phyloP scores from a whole-genome alignment of 2,113 vertebrate species.

The Sinocyclocheilus anshuiensis region DNA sequence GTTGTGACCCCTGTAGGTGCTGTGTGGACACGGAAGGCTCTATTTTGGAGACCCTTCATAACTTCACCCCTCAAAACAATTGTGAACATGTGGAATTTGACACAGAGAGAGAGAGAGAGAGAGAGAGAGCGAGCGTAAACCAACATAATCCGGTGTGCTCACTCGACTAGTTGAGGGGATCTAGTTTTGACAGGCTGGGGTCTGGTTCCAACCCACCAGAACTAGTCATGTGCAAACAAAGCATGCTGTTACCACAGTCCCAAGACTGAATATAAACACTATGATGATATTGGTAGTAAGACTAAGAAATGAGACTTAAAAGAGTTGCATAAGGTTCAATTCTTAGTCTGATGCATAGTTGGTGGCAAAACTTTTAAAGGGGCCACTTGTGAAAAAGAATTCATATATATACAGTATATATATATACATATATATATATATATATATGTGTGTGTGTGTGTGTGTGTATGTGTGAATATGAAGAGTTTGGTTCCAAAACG shows the following conservation, averaged over 20 bases:
- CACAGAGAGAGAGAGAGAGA: background rate
- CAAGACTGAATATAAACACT: background rate
- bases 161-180: background rate
- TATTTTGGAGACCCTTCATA: constrained; percentile 15
- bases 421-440: too few relatives aligned
- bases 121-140: background rate
- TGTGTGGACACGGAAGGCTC: background rate
- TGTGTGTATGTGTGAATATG: too few relatives aligned
- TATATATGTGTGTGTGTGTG: too few relatives aligned
- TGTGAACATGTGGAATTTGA: constrained; percentile 31
- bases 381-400: background rate
- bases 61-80: constrained; percentile 16
- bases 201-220: background rate
- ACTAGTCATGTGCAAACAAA: constrained; percentile 8
- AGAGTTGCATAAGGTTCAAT: background rate
- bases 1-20: constrained; percentile 6
- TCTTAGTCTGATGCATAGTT: background rate
- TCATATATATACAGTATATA: too few relatives aligned
- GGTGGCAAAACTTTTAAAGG: too few relatives aligned
- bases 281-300: too few relatives aligned
- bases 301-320: background rate
- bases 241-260: constrained; percentile 32
- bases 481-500: too few relatives aligned
- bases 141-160: constrained; percentile 6
- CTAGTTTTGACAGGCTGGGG: background rate